Conservation (phyloP, 2,113 vertebrate genomes). For the Todiramphus chloris region DNA sequence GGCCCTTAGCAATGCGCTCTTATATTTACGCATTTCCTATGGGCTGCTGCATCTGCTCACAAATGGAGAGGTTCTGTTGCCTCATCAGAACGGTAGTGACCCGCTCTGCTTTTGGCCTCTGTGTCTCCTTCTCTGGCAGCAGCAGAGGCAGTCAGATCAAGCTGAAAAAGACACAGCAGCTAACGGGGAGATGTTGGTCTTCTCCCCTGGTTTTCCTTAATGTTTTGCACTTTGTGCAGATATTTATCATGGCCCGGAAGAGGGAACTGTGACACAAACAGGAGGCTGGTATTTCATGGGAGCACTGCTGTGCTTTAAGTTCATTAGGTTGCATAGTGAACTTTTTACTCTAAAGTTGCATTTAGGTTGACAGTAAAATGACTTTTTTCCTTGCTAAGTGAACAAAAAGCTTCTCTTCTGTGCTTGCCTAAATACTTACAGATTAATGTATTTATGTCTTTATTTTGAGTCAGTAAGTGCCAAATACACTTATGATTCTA, state of each 20-base stretch:
- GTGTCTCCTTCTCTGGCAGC: neutral
- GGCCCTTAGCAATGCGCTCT: neutral
- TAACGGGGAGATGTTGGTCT: neutral
- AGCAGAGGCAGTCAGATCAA: neutral
- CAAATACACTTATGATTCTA: neutral
- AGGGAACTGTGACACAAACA: neutral
- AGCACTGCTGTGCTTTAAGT: neutral
- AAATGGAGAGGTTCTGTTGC: neutral
- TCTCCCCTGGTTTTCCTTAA: neutral
- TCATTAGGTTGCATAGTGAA: neutral
- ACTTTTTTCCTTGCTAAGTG: neutral
- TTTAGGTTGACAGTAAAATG: neutral
- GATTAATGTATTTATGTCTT: neutral
- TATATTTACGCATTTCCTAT: neutral
- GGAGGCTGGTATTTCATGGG: neutral
- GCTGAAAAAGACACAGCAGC: neutral
- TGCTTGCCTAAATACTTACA: neutral
- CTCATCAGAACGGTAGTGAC: neutral
- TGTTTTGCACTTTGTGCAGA: neutral
- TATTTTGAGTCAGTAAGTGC: neutral
- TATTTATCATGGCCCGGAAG: slow-evolving; percentile 1
- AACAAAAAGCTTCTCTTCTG: neutral
- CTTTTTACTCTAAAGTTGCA: neutral
- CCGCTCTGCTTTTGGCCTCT: neutral
- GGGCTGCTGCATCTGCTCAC: neutral